Percentiles rank a stretch among this genome's conserved stretches.
Evolutionary conservation across 2,113 vertebrate genomes (phyloP).

Genomic region (Falcunculus frontatus): DNA sequence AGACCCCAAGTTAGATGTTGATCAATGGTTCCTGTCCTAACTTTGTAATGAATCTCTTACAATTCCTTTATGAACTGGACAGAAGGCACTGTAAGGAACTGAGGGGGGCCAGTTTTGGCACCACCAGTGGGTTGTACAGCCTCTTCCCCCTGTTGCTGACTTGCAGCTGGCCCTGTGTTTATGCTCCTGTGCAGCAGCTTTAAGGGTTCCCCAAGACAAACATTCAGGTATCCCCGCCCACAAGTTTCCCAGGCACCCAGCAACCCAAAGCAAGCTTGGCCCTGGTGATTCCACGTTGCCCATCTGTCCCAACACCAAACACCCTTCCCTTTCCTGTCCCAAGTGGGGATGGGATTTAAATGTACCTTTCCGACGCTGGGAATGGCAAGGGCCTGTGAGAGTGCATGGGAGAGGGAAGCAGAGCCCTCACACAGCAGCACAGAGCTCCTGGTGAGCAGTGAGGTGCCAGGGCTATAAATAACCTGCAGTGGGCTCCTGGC

Average conservation of each 20-base stretch:
- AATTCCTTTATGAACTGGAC: background rate
- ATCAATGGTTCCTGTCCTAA: background rate
- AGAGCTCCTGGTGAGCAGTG: background rate
- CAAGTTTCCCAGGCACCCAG: background rate
- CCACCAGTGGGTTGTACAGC: background rate
- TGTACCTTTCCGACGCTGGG: background rate
- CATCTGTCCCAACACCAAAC: background rate
- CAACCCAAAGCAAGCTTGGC: background rate
- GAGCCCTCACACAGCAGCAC: background rate
- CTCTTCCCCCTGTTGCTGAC: background rate
- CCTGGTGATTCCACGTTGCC: background rate
- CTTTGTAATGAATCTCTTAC: background rate
- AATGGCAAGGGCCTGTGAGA: background rate
- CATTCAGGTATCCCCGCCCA: background rate
- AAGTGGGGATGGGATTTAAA: background rate
- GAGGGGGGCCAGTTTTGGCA: background rate
- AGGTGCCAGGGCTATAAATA: slow-evolving; percentile 52
- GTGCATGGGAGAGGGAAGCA: background rate
- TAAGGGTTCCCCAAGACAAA: background rate
- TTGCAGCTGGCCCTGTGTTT: background rate
- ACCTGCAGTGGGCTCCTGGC: background rate
- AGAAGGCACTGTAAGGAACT: background rate
- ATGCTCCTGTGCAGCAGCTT: background rate
- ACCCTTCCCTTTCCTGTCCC: background rate
- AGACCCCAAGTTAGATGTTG: background rate